Percentiles rank a stretch among this genome's conserved stretches.
phyloP scores from a whole-genome alignment of 2,888 invertebrate species.

The Drosophila differens region DNA sequence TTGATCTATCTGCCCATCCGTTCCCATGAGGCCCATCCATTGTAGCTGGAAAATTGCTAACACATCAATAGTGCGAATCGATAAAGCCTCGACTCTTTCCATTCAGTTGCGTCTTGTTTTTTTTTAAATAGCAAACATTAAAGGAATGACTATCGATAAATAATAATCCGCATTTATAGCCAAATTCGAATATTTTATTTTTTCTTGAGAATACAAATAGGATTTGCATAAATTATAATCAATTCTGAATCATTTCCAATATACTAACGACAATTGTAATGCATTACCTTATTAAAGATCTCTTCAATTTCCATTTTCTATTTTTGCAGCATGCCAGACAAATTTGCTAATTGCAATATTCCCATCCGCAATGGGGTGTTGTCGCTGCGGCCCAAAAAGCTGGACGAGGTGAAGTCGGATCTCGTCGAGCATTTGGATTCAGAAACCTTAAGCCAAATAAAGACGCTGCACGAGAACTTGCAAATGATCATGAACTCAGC shows the following conservation, averaged over 20 bases:
- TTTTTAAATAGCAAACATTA: not conserved
- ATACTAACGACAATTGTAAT: not conserved
- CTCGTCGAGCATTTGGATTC: constrained; percentile 81
- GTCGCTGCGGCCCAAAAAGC: constrained; percentile 83
- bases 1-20: not conserved
- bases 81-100: too few relatives aligned
- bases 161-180: not conserved
- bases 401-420: constrained; percentile 76
- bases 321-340: constrained; percentile 77
- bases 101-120: not conserved
- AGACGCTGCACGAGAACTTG: constrained; percentile 83
- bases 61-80: not conserved
- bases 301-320: not conserved
- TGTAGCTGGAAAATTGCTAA: not conserved
- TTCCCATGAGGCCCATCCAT: not conserved
- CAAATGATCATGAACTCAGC: constrained; percentile 83
- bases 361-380: constrained; percentile 84
- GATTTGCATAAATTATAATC: not conserved
- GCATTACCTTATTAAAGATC: not conserved
- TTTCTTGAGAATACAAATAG: not conserved
- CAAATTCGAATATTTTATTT: too few relatives aligned
- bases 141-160: not conserved
- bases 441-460: constrained; percentile 83
- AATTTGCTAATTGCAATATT: constrained; percentile 85
- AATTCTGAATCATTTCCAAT: not conserved